Evolutionary conservation across 1,140 invertebrate genomes (phyloP), one percentile per base, ranked within the genome.

Genomic region (Trichoplusia ni): DNA sequence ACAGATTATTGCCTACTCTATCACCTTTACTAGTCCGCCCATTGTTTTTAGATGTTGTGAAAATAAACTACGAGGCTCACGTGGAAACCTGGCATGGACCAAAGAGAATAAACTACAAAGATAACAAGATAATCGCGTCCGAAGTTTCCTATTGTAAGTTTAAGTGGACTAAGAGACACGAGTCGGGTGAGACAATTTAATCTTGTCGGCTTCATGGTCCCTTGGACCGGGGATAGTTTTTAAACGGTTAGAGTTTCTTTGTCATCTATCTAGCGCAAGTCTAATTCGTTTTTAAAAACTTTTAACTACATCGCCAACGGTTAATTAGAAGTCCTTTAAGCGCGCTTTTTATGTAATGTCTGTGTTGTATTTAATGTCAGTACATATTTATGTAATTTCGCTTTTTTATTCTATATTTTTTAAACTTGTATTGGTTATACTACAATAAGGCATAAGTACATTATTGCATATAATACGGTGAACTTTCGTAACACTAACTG

Each of bases 41-140:
- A 56, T 56, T 56, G 11, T 56, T 56, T 42, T 56, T 25, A 16
- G 37, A 16, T 58, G 27, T 58, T 31, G 16, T 58, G 13, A 42
- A 27, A 42, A 44, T 42, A 42, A 58, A 58, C 38, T 4, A 9
- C 14, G 13, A 25, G 44, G 37, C 54, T 53, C 42, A 47, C 46
- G 53, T 68, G 67, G 69, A 69, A 75, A 69, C 56, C 63, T 65
- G 60, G 64, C 19, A n/a, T 38, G 35, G 33, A 54, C 19, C 51
- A 69, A 75, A 73, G 58, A 73, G 72, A 79, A 79, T 75, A 77
- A 77, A 76, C 69, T 78, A 67, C 56, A 71, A 73, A 84, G 77
- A 73, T 84, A 86, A 86, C 79, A 82, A 82, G 76, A 82, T 84
- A 86, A 84, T 83, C 71, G 76, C 54, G 65, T 80, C 70, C 71